phyloP scores from a whole-genome alignment of 2,797 vertebrate species.

The Petrocephalus schoutedeni region DNA sequence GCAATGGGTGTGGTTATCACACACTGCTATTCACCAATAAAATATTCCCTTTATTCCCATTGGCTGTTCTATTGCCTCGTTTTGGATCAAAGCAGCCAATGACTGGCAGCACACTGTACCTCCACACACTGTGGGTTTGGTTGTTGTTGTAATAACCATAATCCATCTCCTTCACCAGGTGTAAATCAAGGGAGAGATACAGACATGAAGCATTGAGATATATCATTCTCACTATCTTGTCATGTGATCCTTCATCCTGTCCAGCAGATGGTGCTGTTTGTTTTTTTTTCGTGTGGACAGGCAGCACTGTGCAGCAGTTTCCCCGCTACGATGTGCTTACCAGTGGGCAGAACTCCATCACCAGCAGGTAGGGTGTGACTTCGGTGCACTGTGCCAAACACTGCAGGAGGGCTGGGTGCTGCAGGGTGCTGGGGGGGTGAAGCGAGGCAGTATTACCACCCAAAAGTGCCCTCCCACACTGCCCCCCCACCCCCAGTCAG shows the following conservation, averaged over 20 bases:
- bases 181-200: neutral
- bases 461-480: neutral
- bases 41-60: neutral
- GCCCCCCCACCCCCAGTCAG: neutral
- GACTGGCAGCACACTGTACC: neutral
- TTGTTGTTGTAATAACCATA: neutral
- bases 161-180: neutral
- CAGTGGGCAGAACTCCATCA: constrained; percentile 96
- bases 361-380: constrained; percentile 86
- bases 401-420: constrained; percentile 87
- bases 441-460: neutral
- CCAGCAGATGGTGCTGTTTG: neutral
- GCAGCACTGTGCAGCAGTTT: neutral
- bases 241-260: neutral
- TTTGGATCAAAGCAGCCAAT: neutral
- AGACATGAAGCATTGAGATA: neutral
- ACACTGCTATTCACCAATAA: neutral
- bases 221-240: neutral
- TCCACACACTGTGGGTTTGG: neutral
- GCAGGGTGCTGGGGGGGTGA: constrained; percentile 65
- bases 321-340: constrained; percentile 59
- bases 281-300: neutral
- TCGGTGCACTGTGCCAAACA: constrained; percentile 89
- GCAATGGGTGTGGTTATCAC: neutral
- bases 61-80: neutral